Conservation (phyloP, 37 sponge, comb jelly and placozoan genomes). For the Chondrilla cf. caribensis region DNA sequence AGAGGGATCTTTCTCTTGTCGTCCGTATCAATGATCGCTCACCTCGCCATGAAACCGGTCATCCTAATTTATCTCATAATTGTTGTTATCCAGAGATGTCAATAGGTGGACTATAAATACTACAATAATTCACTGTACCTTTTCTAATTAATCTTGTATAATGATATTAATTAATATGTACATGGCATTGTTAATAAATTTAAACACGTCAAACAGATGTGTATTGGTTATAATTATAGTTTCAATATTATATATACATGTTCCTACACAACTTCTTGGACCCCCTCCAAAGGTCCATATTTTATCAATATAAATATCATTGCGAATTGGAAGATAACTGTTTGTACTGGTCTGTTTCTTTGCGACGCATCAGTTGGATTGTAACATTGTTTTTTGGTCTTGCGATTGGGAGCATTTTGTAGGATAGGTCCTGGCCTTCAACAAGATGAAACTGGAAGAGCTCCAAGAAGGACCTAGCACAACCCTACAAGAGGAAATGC, state of each 20-base stretch:
- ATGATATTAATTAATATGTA: no score
- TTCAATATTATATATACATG: no score
- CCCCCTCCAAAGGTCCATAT: conserved; percentile 95
- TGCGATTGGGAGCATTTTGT: conserved; percentile 76
- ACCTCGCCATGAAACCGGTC: background rate
- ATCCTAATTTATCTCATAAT: background rate
- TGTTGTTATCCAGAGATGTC: background rate
- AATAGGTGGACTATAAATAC: no score
- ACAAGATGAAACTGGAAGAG: conserved; percentile 50
- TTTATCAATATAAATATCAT: conserved; percentile 53
- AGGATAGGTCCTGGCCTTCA: conserved; percentile 48
- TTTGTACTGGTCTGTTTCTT: no score
- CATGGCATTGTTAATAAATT: no score
- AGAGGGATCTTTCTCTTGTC: background rate
- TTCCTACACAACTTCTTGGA: conserved; percentile 73
- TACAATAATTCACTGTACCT: no score
- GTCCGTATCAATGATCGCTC: background rate
- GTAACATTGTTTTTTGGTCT: conserved; percentile 67
- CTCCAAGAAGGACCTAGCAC: conserved; percentile 30
- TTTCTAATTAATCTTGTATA: no score
- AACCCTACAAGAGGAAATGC: conserved; percentile 34
- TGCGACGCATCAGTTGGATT: background rate
- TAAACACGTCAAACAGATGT: no score
- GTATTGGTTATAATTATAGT: no score
- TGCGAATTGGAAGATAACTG: no score